Evolutionary conservation across 2,113 vertebrate genomes (phyloP).

Genomic region (Brienomyrus brachyistius): DNA sequence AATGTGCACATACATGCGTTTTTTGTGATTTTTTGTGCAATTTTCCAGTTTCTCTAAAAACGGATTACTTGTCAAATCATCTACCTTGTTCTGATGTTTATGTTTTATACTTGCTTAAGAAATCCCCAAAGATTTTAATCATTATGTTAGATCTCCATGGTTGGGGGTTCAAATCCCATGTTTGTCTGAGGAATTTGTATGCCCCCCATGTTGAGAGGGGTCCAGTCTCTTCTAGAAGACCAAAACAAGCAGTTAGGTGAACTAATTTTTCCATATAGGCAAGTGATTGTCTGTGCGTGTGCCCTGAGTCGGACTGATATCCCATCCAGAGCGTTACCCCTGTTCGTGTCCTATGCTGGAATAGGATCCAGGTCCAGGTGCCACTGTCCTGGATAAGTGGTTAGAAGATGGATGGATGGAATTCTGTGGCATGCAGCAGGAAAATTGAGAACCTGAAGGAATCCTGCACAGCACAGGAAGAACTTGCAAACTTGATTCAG

Average conservation of each 20-base stretch:
- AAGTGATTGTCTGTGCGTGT: not conserved
- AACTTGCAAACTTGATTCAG: not conserved
- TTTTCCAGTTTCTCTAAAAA: not conserved
- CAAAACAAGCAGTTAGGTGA: too few species aligned
- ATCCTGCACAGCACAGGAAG: not conserved
- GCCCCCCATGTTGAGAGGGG: too few species aligned
- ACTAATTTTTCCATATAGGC: not conserved
- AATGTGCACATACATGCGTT: not conserved
- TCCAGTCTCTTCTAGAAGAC: too few species aligned
- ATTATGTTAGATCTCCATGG: not conserved
- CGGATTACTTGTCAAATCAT: not conserved
- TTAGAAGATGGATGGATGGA: not conserved
- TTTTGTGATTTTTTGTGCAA: not conserved
- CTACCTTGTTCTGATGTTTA: not conserved
- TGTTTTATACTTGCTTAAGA: not conserved
- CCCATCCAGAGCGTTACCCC: not conserved
- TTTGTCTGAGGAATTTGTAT: not conserved
- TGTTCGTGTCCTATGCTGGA: not conserved
- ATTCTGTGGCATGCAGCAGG: not conserved
- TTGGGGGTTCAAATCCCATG: not conserved
- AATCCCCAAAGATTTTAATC: not conserved
- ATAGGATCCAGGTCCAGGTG: not conserved
- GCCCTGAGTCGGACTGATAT: not conserved
- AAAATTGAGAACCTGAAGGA: not conserved
- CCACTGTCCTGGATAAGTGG: not conserved